These are phyloP conservation scores for Eulemur rubriventer DNA, from an alignment of 2,797 vertebrate genomes.

Conservation along the genomic window DNA sequence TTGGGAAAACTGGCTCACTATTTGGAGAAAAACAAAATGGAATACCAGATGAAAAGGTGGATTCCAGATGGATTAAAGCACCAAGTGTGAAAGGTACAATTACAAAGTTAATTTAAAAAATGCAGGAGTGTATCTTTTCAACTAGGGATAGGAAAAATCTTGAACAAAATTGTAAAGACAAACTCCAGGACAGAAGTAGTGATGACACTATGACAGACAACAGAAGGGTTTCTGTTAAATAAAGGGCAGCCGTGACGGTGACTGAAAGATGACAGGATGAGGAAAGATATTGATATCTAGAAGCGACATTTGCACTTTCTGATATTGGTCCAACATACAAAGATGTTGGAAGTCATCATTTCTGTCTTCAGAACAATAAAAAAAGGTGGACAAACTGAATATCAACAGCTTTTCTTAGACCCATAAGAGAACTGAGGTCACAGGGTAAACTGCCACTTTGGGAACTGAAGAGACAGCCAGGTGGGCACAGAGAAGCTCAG, in stretches of 20 bases:
- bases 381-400: not conserved
- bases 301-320: not conserved
- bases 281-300: not conserved
- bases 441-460: not conserved
- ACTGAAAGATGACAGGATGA: not conserved
- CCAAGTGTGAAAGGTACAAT: not conserved
- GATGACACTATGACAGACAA: not conserved
- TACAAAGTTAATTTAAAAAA: not conserved
- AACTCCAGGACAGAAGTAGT: not conserved
- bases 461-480: not conserved
- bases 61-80: not conserved
- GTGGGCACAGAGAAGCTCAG: not conserved
- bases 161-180: not conserved
- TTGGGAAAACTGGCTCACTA: not conserved
- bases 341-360: not conserved
- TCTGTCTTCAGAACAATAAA: not conserved
- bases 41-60: not conserved
- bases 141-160: not conserved
- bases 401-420: not conserved
- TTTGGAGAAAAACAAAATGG: not conserved
- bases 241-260: not conserved
- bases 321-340: not conserved
- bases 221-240: not conserved
- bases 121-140: not conserved
- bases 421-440: not conserved